These are phyloP conservation scores for Graphium colonna DNA, from an alignment of 2,888 invertebrate species.

Conservation along the genomic window DNA sequence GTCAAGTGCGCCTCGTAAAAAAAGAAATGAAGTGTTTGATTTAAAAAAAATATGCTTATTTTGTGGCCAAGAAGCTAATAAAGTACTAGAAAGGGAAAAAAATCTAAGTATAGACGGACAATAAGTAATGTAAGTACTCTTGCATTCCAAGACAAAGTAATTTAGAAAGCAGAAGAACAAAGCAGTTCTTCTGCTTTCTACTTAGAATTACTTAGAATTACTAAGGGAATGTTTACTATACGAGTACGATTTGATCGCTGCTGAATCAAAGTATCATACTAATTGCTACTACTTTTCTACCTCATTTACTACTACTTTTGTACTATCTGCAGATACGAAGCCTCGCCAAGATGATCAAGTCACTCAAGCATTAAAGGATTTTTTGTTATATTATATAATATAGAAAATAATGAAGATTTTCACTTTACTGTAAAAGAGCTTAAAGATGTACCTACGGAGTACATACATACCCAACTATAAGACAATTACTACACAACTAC, in stretches of 20 bases:
- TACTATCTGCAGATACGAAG: constrained; percentile 38
- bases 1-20: constrained; percentile 35
- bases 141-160: constrained; percentile 43
- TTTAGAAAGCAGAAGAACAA: constrained; percentile 45
- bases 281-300: constrained; percentile 45
- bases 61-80: constrained; percentile 45
- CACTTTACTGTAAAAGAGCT: constrained; percentile 49
- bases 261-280: constrained; percentile 45
- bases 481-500: constrained; percentile 38
- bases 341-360: constrained; percentile 45
- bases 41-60: constrained; percentile 42
- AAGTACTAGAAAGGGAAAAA: constrained; percentile 41
- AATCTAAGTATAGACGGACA: constrained; percentile 37
- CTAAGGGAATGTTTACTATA: constrained; percentile 38
- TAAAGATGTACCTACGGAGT: constrained; percentile 39
- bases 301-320: too few relatives aligned
- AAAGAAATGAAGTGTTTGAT: constrained; percentile 35
- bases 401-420: constrained; percentile 47
- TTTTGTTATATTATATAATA: constrained; percentile 45
- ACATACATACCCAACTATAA: constrained; percentile 44
- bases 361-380: constrained; percentile 45
- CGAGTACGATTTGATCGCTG: constrained; percentile 39
- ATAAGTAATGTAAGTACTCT: constrained; percentile 42
- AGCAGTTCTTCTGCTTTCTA: too few relatives aligned
- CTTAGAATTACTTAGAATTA: constrained; percentile 40